phyloP scores from a whole-genome alignment of 2,888 invertebrate species.

The Caenorhabditis virilis region DNA sequence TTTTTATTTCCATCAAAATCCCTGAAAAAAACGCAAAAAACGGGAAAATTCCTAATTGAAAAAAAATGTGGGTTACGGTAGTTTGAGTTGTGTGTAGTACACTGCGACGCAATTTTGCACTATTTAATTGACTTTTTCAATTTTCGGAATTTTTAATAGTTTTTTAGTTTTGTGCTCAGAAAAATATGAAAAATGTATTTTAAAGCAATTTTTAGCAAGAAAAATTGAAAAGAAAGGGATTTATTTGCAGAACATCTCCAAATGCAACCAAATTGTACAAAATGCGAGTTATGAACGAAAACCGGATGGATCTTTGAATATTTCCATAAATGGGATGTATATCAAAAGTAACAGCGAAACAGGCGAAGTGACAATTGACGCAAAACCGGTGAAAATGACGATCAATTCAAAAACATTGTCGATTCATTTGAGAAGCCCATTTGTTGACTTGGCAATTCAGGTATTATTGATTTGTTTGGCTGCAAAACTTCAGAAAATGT shows the following conservation, averaged over 20 bases:
- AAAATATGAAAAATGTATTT: conserved; percentile 1
- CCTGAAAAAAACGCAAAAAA: background rate
- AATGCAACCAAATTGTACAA: conserved; percentile 67
- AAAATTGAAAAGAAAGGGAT: too few relatives aligned
- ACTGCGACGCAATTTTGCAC: background rate
- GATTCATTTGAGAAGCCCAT: conserved; percentile 68
- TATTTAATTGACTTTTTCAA: background rate
- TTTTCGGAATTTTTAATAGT: background rate
- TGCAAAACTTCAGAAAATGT: background rate
- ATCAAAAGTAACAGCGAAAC: conserved; percentile 60
- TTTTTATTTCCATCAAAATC: background rate
- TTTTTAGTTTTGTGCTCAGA: background rate
- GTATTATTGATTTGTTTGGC: conserved; percentile 36
- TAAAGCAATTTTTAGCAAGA: too few relatives aligned
- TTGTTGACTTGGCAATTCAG: conserved; percentile 70
- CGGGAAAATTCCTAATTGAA: too few relatives aligned
- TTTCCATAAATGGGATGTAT: conserved; percentile 70
- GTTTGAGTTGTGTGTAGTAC: background rate
- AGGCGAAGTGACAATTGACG: conserved; percentile 69
- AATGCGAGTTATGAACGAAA: conserved; percentile 68
- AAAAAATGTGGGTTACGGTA: too few relatives aligned
- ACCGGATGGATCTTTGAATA: conserved; percentile 65
- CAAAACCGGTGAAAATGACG: conserved; percentile 69
- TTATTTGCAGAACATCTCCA: conserved; percentile 52
- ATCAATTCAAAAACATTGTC: conserved; percentile 68